Conservation (phyloP, 1,140 invertebrate species). For the Apis florea region DNA sequence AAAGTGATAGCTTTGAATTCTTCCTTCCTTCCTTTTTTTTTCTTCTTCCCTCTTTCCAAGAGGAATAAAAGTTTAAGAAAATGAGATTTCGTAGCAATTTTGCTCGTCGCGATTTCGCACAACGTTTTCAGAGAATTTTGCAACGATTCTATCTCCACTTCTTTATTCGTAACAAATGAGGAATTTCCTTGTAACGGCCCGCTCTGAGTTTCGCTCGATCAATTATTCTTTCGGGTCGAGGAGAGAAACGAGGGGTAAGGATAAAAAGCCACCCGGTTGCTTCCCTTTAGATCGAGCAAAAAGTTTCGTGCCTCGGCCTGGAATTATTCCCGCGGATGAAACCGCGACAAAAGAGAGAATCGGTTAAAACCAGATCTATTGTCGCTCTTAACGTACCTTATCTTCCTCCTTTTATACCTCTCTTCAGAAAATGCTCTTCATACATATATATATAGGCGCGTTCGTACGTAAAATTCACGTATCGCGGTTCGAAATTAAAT, state of each 20-base stretch:
- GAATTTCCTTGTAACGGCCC: background rate
- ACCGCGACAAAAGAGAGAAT: background rate
- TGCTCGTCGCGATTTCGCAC: background rate
- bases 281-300: slow-evolving; percentile 12
- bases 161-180: background rate
- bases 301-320: background rate
- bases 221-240: background rate
- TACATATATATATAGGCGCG: background rate
- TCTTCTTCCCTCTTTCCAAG: background rate
- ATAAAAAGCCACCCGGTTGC: background rate
- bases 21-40: too few species aligned
- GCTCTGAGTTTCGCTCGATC: background rate
- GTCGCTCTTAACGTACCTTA: background rate
- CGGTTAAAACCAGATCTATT: slow-evolving; percentile 12
- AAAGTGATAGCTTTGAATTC: background rate
- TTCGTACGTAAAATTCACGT: too few species aligned
- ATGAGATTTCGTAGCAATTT: background rate
- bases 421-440: background rate
- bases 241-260: background rate
- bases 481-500: background rate
- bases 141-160: background rate
- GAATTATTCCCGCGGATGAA: slow-evolving; percentile 8
- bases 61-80: background rate
- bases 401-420: background rate
- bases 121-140: background rate